Percentiles rank a stretch among this genome's conserved stretches.
These are phyloP conservation scores for Myotis yumanensis DNA, from an alignment of 2,113 vertebrate species.

Conservation along the genomic window DNA sequence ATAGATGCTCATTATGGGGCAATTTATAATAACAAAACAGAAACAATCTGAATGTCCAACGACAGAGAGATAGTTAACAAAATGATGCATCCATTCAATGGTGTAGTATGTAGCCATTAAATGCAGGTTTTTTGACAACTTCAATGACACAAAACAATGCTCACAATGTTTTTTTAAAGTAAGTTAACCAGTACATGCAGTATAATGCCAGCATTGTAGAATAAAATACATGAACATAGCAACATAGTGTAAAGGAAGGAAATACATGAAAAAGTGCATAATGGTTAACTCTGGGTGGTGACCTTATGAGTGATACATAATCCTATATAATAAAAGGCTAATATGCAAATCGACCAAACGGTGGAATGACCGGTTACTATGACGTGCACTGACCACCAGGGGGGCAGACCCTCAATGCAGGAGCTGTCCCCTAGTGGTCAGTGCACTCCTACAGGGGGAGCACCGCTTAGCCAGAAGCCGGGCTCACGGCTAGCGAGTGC, in stretches of 20 bases:
- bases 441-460: too few species aligned
- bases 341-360: too few species aligned
- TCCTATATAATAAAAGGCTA: too few species aligned
- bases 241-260: neutral
- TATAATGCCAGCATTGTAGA: neutral
- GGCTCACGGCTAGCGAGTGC: too few species aligned
- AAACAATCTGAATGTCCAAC: neutral
- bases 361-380: too few species aligned
- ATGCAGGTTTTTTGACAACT: neutral
- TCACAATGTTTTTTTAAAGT: neutral
- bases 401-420: too few species aligned
- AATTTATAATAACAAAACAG: neutral
- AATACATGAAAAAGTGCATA: neutral
- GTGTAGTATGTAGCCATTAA: neutral
- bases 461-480: too few species aligned
- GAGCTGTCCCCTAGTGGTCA: too few species aligned
- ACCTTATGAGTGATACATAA: neutral
- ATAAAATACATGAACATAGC: neutral
- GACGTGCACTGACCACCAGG: too few species aligned
- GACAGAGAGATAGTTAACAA: neutral
- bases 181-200: neutral
- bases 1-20: neutral
- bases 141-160: neutral
- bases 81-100: neutral
- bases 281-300: neutral